phyloP scores from a whole-genome alignment of 2,888 invertebrate genomes.

The Thecophora atra region DNA sequence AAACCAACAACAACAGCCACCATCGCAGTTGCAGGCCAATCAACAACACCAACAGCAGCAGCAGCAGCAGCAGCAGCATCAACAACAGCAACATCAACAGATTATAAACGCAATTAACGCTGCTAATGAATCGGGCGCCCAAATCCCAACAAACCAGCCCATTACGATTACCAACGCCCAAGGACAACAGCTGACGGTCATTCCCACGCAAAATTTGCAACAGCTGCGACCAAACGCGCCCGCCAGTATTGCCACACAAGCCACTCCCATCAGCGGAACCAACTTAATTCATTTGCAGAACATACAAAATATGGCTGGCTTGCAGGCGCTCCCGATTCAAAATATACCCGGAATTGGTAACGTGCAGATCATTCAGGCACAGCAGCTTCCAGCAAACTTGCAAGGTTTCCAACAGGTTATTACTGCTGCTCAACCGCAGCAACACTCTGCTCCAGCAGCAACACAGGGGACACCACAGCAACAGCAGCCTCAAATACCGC shows the following conservation, averaged over 20 bases:
- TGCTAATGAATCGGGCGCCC: constrained; percentile 61
- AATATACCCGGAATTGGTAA: constrained; percentile 82
- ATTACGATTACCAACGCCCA: constrained; percentile 78
- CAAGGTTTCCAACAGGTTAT: constrained; percentile 59
- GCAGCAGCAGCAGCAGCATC: constrained; percentile 50
- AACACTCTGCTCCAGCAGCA: constrained; percentile 51
- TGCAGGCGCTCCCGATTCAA: constrained; percentile 78
- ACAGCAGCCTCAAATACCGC: constrained; percentile 24
- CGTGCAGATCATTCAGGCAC: constrained; percentile 73
- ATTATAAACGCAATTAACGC: constrained; percentile 56
- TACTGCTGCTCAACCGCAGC: constrained; percentile 48
- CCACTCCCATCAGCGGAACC: constrained; percentile 45
- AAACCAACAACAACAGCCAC: constrained; percentile 45
- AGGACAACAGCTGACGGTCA: constrained; percentile 85
- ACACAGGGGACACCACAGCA: constrained; percentile 55
- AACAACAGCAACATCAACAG: constrained; percentile 58
- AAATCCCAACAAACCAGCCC: constrained; percentile 67
- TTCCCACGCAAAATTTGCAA: constrained; percentile 75
- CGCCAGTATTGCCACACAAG: constrained; percentile 34
- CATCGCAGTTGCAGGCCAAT: constrained; percentile 12
- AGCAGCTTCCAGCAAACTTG: constrained; percentile 64
- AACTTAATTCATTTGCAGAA: constrained; percentile 63
- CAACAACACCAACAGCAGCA: constrained; percentile 51
- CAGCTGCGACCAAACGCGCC: constrained; percentile 56
- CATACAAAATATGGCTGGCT: constrained; percentile 59